Evolutionary conservation across 2,888 invertebrate genomes (phyloP), one percentile per base, ranked within the genome.

Genomic region (Ochropleura leucogaster): DNA sequence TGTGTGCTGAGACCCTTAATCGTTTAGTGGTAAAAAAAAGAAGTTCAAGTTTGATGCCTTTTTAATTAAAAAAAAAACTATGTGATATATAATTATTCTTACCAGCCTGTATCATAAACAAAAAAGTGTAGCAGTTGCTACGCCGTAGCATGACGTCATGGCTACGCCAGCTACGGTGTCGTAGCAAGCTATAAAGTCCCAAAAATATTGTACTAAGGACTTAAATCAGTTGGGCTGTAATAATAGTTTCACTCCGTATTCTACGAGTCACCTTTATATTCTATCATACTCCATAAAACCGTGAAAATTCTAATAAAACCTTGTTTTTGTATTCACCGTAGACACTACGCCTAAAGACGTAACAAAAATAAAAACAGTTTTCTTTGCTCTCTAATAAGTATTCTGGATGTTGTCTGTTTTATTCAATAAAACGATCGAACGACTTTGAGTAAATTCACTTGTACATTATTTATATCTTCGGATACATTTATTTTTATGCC

Each of bases 361-460:
- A 57, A 65, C 67, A 57, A 72, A 72, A 71, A 81, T 64, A 81
- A 77, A 74, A 65, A 77, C 44, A 57, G 53, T 77, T 68, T 53
- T 68, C 46, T 62, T 18, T 40, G 49, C 64, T 68, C 74, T 42
- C 78, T 68, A 74, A 70, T 79, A 82, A 74, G 63, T 82, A 82
- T 82, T 82, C 82, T 66, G 62, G 46, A 51, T 55, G 71, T 51
- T 63, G 44, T 66, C 69, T 67, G 55, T 47, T 74, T 63, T 64
- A 82, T 82, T 75, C 79, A 75, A 82, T 82, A 79, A 63, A 74
- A 79, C 60, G 66, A 73, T 74, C 68, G 55, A 74, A 74, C 55
- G 72, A 69, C 71, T 79, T 60, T 16, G 59, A 67, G 57, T 75
- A 67, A 79, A 82, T 74, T 79, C 62, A 67, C 57, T 82, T 63